Conservation (phyloP, 2,797 vertebrate genomes). For the Argentina silus region DNA sequence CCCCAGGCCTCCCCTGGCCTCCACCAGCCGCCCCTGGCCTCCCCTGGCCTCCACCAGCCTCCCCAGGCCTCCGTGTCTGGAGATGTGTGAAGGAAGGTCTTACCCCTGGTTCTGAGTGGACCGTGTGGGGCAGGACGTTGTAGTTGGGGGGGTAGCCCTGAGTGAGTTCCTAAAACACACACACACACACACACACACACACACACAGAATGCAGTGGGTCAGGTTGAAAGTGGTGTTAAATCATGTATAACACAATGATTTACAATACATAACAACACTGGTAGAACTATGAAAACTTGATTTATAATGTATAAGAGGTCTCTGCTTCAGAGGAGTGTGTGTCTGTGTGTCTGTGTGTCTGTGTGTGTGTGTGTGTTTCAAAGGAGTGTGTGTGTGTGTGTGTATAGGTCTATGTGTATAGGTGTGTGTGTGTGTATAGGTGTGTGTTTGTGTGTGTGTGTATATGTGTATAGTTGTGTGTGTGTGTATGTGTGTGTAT, state of each 20-base stretch:
- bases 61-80: background rate
- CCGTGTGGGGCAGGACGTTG: constrained; percentile 31
- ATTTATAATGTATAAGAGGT: too few species aligned
- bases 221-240: too few species aligned
- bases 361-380: background rate
- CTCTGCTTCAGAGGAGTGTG: too few species aligned
- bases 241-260: too few species aligned
- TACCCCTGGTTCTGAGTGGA: constrained; percentile 37
- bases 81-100: constrained; percentile 7
- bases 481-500: background rate
- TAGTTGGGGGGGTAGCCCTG: constrained; percentile 31
- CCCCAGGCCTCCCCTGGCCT: too few species aligned
- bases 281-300: too few species aligned
- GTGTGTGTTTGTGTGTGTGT: background rate
- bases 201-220: background rate
- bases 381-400: background rate
- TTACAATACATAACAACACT: too few species aligned
- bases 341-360: too few species aligned
- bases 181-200: background rate
- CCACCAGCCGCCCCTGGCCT: too few species aligned
- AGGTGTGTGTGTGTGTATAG: background rate
- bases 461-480: background rate
- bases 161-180: constrained; percentile 34
- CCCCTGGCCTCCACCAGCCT: too few species aligned
- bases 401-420: background rate